Evolutionary conservation across 1,140 invertebrate species (phyloP).

Genomic region (Goniozus legneri): DNA sequence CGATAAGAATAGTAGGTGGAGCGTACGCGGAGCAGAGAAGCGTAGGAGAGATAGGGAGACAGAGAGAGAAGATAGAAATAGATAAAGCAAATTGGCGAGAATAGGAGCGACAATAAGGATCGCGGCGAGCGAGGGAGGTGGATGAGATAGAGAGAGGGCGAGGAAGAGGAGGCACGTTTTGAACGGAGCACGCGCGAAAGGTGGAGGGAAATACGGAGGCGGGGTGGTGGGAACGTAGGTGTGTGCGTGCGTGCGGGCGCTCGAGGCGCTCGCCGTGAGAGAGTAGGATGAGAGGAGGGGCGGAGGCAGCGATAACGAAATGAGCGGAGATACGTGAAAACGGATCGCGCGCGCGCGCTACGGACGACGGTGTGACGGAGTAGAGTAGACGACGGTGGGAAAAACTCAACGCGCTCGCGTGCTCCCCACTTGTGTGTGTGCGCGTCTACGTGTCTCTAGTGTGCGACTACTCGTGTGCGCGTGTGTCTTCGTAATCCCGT

Average conservation of each 20-base stretch:
- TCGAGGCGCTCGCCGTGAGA: constrained; percentile 14
- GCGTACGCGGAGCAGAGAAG: no score
- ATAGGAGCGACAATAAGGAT: no score
- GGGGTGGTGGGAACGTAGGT: background rate
- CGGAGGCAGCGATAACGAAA: constrained; percentile 33
- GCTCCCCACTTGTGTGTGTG: no score
- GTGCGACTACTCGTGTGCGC: no score
- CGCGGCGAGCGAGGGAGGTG: background rate
- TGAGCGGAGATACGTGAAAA: constrained; percentile 32
- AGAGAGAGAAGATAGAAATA: no score
- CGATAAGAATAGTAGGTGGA: background rate
- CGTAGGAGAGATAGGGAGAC: no score
- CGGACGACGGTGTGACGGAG: constrained; percentile 22
- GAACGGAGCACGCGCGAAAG: background rate
- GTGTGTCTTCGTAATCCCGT: no score
- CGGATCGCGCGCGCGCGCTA: constrained; percentile 18
- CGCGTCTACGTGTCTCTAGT: no score
- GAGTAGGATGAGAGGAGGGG: constrained; percentile 10
- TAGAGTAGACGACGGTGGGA: no score
- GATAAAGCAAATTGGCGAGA: no score
- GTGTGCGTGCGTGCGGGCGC: constrained; percentile 1
- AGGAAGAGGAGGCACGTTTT: constrained; percentile 2
- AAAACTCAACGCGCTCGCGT: no score
- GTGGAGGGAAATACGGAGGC: background rate
- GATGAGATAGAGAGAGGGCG: background rate